Evolutionary conservation across 2,888 invertebrate species (phyloP), one percentile per base, ranked within the genome.

Genomic region (Ametastegia equiseti): DNA sequence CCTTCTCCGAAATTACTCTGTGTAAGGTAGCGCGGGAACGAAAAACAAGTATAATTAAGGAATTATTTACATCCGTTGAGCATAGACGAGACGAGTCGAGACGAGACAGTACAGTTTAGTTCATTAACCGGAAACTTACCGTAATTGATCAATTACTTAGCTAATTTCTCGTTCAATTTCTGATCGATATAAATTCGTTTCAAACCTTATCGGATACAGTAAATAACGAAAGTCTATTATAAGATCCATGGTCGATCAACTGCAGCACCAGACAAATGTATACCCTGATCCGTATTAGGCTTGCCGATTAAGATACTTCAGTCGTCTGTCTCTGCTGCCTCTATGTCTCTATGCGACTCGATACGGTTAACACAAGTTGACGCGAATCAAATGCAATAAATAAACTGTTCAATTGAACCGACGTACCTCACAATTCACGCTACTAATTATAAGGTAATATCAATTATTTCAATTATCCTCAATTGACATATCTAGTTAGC

Each of bases 61-160:
- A 30, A 60, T 60, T 60, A 60, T 60, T 60, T 60, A 60, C 30
- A 30, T 13, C 13, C 15, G 27, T 71, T 27, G 2, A 23, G 27
- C n/a, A n/a, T 23, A n/a, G 27, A 54, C 6, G 42, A 47, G 27
- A 9, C 27, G 23, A n/a, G n/a, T n/a, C 11, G 15, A n/a, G 30
- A 2, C 63, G 27, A 45, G 45, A 45, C 27, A 13, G 1, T 27
- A 27, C 23, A 13, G n/a, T n/a, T 2, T 27, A 30, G 71, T 71
- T 71, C 71, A 47, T 71, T 71, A 47, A 42, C 71, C 71, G 71
- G 65, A 67, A 67, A 42, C 9, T 1, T 45, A 36, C 83, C 84
- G 85, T 89, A 88, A 89, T 89, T 89, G 87, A 75, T 75, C 87
- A 86, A 88, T 88, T 86, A 87, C 85, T 88, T 88, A n/a, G n/a